These are phyloP conservation scores for Sebastes itinus DNA, from an alignment of 2,797 vertebrate species.

Conservation along the genomic window DNA sequence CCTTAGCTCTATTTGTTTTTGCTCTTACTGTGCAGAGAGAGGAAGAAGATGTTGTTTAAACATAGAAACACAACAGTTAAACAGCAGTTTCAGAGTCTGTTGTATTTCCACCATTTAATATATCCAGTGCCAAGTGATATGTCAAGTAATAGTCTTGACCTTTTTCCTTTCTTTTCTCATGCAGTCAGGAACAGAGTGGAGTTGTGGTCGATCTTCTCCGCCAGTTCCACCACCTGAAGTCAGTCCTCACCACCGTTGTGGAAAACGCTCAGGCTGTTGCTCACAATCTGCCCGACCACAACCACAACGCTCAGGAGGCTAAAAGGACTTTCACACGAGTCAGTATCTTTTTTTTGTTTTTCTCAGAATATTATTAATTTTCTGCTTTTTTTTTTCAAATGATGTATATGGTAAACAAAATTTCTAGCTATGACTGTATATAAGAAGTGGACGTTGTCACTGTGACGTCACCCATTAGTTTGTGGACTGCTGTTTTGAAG, in stretches of 20 bases:
- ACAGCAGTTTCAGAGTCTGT: background rate
- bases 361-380: background rate
- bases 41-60: background rate
- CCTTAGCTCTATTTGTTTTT: background rate
- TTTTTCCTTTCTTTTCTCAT: slow-evolving; percentile 17
- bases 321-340: slow-evolving; percentile 88
- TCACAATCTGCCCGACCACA: slow-evolving; percentile 83
- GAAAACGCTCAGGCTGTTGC: slow-evolving; percentile 84
- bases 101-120: background rate
- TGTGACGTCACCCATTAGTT: too few relatives aligned
- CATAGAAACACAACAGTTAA: background rate
- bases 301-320: slow-evolving; percentile 89
- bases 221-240: slow-evolving; percentile 88
- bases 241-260: slow-evolving; percentile 80
- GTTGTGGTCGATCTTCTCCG: slow-evolving; percentile 87
- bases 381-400: background rate
- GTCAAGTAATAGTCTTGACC: background rate
- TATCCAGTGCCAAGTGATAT: background rate
- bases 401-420: background rate
- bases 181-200: slow-evolving; percentile 90
- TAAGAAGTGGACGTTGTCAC: too few relatives aligned
- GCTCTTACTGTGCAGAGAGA: background rate
- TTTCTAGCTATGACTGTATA: background rate
- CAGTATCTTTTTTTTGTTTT: slow-evolving; percentile 48
- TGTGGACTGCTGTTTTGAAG: too few relatives aligned